These are phyloP conservation scores for Alectoris magna DNA, from an alignment of 2,797 vertebrate species.

Conservation along the genomic window DNA sequence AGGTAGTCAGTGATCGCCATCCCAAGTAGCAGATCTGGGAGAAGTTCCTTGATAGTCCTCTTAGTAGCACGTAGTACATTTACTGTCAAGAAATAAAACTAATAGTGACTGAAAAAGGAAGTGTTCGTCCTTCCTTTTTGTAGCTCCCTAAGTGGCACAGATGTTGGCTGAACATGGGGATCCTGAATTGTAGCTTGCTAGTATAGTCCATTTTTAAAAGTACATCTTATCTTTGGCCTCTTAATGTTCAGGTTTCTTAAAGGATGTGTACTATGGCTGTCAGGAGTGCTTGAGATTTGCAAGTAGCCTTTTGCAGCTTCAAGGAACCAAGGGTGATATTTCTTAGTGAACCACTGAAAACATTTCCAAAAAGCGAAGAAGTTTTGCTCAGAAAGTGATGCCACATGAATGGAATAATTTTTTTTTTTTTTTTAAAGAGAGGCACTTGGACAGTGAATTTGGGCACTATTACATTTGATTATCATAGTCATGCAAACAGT, in stretches of 20 bases:
- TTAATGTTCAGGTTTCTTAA: not conserved
- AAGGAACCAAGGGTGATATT: not conserved
- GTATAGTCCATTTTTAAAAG: not conserved
- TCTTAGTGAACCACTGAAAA: not conserved
- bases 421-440: not conserved
- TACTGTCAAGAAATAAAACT: slow-evolving; percentile 40
- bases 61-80: not conserved
- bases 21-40: not conserved
- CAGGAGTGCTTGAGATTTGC: not conserved
- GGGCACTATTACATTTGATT: not conserved
- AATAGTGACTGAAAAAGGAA: slow-evolving; percentile 15
- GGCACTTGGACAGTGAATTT: not conserved
- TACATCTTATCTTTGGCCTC: not conserved
- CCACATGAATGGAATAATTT: not conserved
- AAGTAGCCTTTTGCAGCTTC: not conserved
- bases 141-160: not conserved
- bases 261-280: not conserved
- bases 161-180: not conserved
- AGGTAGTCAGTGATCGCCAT: not conserved
- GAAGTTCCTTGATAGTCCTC: slow-evolving; percentile 20
- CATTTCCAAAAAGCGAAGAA: not conserved
- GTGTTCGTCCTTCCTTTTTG: slow-evolving; percentile 51
- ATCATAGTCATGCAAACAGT: not conserved
- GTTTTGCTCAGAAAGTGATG: not conserved
- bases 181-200: not conserved